Conservation (phyloP, 2,888 invertebrate species). For the Lomographa bimaculata region DNA sequence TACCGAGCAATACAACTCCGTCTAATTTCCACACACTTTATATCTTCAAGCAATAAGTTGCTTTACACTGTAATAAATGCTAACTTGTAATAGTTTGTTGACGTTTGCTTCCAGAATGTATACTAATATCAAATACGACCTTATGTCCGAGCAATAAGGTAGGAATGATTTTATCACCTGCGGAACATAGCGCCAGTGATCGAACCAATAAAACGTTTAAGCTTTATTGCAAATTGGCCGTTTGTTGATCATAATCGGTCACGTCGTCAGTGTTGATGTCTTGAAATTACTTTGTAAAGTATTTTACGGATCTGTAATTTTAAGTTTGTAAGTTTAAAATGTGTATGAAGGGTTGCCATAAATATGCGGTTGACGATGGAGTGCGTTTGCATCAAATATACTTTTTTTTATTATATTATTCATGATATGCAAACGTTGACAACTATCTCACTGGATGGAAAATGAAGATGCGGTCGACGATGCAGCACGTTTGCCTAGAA, state of each 20-base stretch:
- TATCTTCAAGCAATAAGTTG: constrained; percentile 53
- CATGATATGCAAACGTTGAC: too few species aligned
- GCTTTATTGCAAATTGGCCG: constrained; percentile 21
- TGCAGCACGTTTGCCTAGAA: too few species aligned
- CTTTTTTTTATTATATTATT: too few species aligned
- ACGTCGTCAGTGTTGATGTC: constrained; percentile 4
- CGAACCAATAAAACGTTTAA: constrained; percentile 20
- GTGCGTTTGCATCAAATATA: too few species aligned
- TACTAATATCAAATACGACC: constrained; percentile 22
- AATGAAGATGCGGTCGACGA: too few species aligned
- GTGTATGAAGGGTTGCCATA: too few species aligned
- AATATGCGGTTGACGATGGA: too few species aligned
- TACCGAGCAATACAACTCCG: constrained; percentile 48
- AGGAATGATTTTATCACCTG: constrained; percentile 25
- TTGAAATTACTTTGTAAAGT: not conserved
- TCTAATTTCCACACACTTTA: constrained; percentile 52
- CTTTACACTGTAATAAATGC: constrained; percentile 32
- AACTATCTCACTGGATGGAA: too few species aligned
- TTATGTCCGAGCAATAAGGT: constrained; percentile 14
- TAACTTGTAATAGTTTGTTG: constrained; percentile 35
- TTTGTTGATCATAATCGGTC: constrained; percentile 15
- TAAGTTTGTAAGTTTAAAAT: too few species aligned
- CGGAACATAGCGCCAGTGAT: constrained; percentile 19
- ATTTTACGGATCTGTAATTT: too few species aligned
- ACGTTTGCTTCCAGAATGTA: constrained; percentile 34